Evolutionary conservation across 2,113 vertebrate genomes (phyloP).

Genomic region (Brienomyrus longianalis): DNA sequence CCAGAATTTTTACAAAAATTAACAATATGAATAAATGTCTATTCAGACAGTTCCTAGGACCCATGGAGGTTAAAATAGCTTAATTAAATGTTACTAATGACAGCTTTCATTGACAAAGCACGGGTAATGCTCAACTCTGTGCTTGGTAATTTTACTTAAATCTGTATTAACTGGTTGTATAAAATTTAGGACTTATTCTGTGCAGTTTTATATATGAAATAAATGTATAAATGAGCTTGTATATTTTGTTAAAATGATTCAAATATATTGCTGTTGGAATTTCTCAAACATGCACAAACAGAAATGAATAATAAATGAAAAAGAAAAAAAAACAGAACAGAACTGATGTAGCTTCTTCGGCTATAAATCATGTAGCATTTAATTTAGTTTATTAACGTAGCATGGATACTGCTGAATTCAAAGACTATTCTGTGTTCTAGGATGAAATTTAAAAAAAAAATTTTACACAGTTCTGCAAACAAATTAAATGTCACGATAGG

Average conservation of each 20-base stretch:
- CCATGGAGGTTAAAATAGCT: background rate
- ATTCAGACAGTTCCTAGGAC: background rate
- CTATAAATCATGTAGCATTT: background rate
- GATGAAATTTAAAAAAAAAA: too few relatives aligned
- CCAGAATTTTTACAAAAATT: background rate
- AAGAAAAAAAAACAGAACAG: background rate
- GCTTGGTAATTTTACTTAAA: background rate
- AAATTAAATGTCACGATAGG: background rate
- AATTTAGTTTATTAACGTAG: background rate
- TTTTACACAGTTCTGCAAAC: background rate
- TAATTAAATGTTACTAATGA: background rate
- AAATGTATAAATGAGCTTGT: background rate
- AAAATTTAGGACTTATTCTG: background rate
- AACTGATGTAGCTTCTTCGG: background rate
- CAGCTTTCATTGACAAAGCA: background rate
- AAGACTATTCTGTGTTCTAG: background rate
- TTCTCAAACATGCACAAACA: background rate
- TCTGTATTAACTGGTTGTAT: background rate
- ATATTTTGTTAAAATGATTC: background rate
- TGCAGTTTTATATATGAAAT: background rate
- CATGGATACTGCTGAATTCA: background rate
- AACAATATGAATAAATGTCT: background rate
- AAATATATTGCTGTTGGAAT: background rate
- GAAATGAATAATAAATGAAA: slow-evolving; percentile 12
- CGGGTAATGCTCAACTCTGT: background rate